A percentile compares a stretch with the other conserved stretches of the same genome.
Evolutionary conservation across 2,797 vertebrate genomes (phyloP).

Genomic region (Bradypus variegatus): DNA sequence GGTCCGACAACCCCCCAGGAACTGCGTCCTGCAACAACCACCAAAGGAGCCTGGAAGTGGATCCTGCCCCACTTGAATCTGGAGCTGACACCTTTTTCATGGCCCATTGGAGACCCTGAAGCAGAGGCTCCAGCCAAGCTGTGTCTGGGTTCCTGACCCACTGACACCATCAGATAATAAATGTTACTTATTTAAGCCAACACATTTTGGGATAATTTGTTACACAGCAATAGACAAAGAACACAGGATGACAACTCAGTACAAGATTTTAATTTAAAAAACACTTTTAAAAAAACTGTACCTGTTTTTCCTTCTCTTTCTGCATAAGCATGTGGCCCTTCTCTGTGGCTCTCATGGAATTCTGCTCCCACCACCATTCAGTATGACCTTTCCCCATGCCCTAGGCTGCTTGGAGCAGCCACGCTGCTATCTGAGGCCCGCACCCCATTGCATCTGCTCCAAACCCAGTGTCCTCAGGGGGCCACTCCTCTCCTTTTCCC

Average conservation of each 20-base stretch:
- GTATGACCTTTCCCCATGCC: too few relatives aligned
- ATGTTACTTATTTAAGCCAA: fast-evolving
- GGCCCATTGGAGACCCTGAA: background rate
- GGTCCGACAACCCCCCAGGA: background rate
- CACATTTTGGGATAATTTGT: background rate
- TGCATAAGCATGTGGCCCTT: background rate
- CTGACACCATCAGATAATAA: fast-evolving
- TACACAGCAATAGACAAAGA: background rate
- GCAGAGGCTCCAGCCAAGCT: background rate
- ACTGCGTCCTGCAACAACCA: background rate
- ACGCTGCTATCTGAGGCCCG: background rate
- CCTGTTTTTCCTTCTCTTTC: background rate
- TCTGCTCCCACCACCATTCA: background rate
- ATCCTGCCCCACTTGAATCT: background rate
- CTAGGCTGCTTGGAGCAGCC: background rate
- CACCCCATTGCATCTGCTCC: background rate
- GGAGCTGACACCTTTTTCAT: background rate
- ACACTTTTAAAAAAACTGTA: background rate
- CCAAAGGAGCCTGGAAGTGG: fast-evolving
- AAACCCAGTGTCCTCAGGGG: background rate
- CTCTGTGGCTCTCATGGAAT: background rate
- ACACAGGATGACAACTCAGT: background rate
- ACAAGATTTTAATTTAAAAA: background rate
- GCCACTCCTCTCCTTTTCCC: background rate
- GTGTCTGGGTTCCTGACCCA: background rate